Conservation (phyloP, 2,888 invertebrate genomes). For the Catocala sponsa region DNA sequence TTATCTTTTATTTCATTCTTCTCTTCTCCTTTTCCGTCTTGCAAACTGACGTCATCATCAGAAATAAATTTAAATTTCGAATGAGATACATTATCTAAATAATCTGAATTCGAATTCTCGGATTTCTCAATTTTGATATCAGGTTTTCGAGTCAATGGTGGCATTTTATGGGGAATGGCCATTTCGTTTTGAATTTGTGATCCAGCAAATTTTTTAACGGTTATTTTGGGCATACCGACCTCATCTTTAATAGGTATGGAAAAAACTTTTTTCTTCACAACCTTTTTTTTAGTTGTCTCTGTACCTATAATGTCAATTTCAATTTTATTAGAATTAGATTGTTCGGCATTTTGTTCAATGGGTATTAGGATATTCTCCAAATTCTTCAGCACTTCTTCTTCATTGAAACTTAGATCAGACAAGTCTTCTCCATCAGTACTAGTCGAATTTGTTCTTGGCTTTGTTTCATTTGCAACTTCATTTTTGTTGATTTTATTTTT, state of each 20-base stretch:
- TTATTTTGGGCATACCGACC: no score
- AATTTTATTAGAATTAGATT: background rate
- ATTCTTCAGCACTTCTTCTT: conserved; percentile 62
- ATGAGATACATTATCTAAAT: conserved; percentile 48
- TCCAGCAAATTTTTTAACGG: no score
- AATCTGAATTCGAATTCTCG: conserved; percentile 12
- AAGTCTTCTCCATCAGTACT: conserved; percentile 52
- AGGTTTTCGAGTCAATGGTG: conserved; percentile 23
- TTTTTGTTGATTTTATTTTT: background rate
- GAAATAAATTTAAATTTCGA: conserved; percentile 51
- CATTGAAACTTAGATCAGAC: conserved; percentile 57
- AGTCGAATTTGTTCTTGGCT: conserved; percentile 41
- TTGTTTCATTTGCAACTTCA: conserved; percentile 5
- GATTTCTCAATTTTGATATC: conserved; percentile 13
- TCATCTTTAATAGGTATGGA: background rate
- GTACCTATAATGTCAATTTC: conserved; percentile 1
- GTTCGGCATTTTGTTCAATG: conserved; percentile 36
- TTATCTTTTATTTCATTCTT: conserved; percentile 14
- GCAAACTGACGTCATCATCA: conserved; percentile 31
- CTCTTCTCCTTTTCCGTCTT: conserved; percentile 12
- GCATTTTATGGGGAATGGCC: conserved; percentile 15
- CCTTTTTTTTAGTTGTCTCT: background rate
- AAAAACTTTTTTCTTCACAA: background rate
- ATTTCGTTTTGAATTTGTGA: conserved; percentile 7
- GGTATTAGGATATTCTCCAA: conserved; percentile 72